These are phyloP conservation scores for Syngnathus floridae DNA, from an alignment of 2,113 vertebrate genomes.

Conservation along the genomic window DNA sequence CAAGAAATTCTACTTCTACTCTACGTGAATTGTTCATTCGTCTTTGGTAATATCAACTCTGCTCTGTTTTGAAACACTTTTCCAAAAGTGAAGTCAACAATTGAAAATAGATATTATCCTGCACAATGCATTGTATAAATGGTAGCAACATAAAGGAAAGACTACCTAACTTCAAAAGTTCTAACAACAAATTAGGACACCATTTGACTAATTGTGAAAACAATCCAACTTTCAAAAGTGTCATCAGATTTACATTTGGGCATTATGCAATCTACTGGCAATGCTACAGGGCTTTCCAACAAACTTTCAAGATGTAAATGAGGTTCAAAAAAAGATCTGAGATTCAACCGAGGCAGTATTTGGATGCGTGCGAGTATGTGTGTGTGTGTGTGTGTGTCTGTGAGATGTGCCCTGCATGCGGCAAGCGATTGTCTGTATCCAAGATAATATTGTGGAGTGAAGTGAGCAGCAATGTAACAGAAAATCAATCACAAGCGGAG, in stretches of 20 bases:
- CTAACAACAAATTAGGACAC: neutral
- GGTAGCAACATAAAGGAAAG: no score
- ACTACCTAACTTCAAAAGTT: neutral
- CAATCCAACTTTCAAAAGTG: constrained; percentile 37
- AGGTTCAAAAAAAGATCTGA: constrained; percentile 47
- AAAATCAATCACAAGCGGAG: constrained; percentile 40
- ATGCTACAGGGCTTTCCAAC: constrained; percentile 42
- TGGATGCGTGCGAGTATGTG: constrained; percentile 8
- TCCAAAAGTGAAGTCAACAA: neutral
- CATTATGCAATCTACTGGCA: constrained; percentile 36
- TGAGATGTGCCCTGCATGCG: neutral
- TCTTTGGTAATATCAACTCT: neutral
- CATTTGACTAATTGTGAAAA: constrained; percentile 1
- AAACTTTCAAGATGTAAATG: constrained; percentile 52
- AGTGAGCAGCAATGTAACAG: constrained; percentile 29
- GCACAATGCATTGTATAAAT: neutral
- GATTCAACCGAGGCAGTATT: constrained; percentile 26
- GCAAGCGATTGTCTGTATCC: neutral
- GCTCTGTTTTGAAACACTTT: neutral
- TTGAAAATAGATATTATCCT: no score
- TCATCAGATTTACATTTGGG: constrained; percentile 40
- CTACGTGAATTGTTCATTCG: neutral
- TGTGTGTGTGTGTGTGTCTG: neutral
- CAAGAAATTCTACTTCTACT: neutral
- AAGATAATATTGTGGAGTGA: constrained; percentile 42